Percentiles rank a stretch among this genome's conserved stretches.
These are phyloP conservation scores for Temnothorax longispinosus DNA, from an alignment of 1,140 invertebrate genomes.

Conservation along the genomic window DNA sequence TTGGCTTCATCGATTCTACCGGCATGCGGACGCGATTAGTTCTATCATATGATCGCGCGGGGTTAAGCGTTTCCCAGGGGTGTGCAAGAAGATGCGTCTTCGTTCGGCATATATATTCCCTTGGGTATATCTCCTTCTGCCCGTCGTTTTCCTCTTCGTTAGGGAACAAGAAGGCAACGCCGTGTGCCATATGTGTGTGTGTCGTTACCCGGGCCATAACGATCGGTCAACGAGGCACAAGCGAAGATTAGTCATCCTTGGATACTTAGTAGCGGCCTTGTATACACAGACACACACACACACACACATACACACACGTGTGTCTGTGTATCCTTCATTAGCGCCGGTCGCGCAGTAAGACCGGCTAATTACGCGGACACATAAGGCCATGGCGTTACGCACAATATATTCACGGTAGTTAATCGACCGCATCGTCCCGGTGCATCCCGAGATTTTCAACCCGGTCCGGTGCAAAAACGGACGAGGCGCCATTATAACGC, in stretches of 20 bases:
- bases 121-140: background rate
- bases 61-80: conserved; percentile 81
- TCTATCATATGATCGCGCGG: conserved; percentile 77
- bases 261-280: conserved; percentile 70
- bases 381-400: conserved; percentile 70
- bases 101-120: conserved; percentile 62
- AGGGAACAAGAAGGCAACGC: conserved; percentile 34
- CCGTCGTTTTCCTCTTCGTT: conserved; percentile 57
- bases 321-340: conserved; percentile 77
- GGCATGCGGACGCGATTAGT: conserved; percentile 83
- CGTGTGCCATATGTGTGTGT: conserved; percentile 33
- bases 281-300: background rate
- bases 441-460: conserved; percentile 45
- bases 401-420: conserved; percentile 70
- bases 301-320: background rate
- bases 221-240: conserved; percentile 80
- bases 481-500: conserved; percentile 45
- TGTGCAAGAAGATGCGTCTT: conserved; percentile 58
- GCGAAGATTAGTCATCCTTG: conserved; percentile 80
- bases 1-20: conserved; percentile 61
- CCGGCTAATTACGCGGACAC: conserved; percentile 78
- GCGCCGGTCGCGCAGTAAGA: conserved; percentile 74
- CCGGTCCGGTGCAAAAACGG: background rate
- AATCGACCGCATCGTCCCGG: conserved; percentile 60
- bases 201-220: conserved; percentile 80